phyloP scores from a whole-genome alignment of 1,140 invertebrate genomes.

The Dendrolimus kikuchii region DNA sequence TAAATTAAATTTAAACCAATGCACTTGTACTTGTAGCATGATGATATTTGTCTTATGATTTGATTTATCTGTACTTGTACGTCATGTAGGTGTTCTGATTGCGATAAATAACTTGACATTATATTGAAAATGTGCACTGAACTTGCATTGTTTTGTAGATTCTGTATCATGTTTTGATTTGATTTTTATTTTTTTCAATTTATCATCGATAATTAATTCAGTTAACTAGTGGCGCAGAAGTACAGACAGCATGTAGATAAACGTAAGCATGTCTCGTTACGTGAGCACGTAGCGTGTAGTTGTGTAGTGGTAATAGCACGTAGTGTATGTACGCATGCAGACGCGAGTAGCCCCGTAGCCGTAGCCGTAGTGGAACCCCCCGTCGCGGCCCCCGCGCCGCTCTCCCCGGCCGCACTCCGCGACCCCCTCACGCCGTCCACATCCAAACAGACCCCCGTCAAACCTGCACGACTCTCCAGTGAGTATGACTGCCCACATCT shows the following conservation, averaged over 20 bases:
- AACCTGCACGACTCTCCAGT: constrained; percentile 61
- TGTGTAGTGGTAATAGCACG: constrained; percentile 60
- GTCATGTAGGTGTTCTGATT: no score
- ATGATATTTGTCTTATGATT: no score
- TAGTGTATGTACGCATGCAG: constrained; percentile 62
- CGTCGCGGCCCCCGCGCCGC: constrained; percentile 1
- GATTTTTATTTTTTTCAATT: no score
- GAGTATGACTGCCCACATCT: constrained; percentile 28
- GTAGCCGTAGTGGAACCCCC: constrained; percentile 18
- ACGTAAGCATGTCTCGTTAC: constrained; percentile 22
- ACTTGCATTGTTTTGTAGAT: no score
- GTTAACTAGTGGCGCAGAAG: no score
- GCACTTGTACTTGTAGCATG: constrained; percentile 12
- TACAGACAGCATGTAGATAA: not conserved
- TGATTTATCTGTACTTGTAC: no score
- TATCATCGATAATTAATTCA: no score
- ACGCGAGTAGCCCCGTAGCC: constrained; percentile 23
- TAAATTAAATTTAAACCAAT: not conserved
- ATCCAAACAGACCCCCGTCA: constrained; percentile 52
- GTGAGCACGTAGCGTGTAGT: constrained; percentile 35
- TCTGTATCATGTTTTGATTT: no score
- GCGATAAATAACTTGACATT: no score
- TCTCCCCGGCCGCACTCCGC: constrained; percentile 10
- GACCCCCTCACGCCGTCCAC: constrained; percentile 26
- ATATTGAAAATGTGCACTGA: no score